A percentile compares a stretch with the other conserved stretches of the same genome.
Conservation (phyloP, 2,888 invertebrate species). For the Nomada hirtipes region DNA sequence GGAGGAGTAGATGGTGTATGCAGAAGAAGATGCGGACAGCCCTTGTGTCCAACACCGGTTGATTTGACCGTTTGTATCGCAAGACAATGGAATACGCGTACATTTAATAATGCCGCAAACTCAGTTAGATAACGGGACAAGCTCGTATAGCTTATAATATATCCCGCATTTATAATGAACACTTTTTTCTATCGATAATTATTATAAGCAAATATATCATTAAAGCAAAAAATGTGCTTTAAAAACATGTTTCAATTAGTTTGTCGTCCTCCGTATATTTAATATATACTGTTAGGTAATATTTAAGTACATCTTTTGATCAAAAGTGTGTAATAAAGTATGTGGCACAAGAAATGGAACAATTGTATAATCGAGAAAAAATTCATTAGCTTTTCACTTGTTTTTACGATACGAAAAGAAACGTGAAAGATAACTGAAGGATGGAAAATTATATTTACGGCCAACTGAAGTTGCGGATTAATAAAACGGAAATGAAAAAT, state of each 20-base stretch:
- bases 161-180: slow-evolving; percentile 20
- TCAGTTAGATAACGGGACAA: slow-evolving; percentile 74
- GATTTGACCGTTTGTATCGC: slow-evolving; percentile 78
- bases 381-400: slow-evolving; percentile 20
- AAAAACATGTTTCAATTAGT: background rate
- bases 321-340: slow-evolving; percentile 60
- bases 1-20: slow-evolving; percentile 85
- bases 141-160: slow-evolving; percentile 29
- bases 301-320: slow-evolving; percentile 9
- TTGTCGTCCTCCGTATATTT: background rate
- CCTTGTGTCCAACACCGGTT: slow-evolving; percentile 85
- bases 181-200: background rate
- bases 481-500: slow-evolving; percentile 53
- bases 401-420: slow-evolving; percentile 7
- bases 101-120: slow-evolving; percentile 82
- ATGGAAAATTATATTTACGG: slow-evolving; percentile 27
- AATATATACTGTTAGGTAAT: background rate
- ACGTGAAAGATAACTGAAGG: slow-evolving; percentile 2
- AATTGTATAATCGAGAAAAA: slow-evolving; percentile 1
- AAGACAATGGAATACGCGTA: slow-evolving; percentile 82
- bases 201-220: background rate
- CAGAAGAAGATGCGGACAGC: slow-evolving; percentile 90
- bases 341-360: slow-evolving; percentile 61
- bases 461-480: slow-evolving; percentile 75
- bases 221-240: background rate